Evolutionary conservation across 2,888 invertebrate species (phyloP).

Genomic region (Plebejus argus): DNA sequence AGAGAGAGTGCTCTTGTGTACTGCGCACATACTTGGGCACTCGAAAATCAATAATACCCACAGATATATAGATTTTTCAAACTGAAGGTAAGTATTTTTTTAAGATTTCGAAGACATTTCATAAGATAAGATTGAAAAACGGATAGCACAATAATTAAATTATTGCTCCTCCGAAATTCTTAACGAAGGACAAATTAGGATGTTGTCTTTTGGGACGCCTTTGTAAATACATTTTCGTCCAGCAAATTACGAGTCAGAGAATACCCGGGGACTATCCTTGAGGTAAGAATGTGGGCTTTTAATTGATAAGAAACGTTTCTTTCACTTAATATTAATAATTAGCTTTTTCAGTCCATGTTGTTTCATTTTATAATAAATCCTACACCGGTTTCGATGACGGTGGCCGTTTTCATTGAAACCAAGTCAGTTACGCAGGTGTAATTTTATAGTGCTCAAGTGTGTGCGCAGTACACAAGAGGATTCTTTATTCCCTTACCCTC

Average conservation of each 20-base stretch:
- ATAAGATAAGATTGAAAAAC: neutral
- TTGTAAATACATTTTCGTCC: constrained; percentile 1
- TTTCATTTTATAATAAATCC: too few species aligned
- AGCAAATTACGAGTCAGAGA: constrained; percentile 5
- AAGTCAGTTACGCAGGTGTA: too few species aligned
- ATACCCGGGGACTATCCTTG: neutral
- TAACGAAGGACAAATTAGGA: constrained; percentile 14
- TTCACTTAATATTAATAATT: neutral
- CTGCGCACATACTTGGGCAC: too few species aligned
- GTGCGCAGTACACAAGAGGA: too few species aligned
- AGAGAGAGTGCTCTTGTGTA: too few species aligned
- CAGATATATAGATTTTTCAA: neutral
- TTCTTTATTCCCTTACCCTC: too few species aligned
- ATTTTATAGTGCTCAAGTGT: too few species aligned
- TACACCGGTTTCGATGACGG: too few species aligned
- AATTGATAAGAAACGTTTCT: constrained; percentile 3
- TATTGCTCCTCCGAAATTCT: neutral
- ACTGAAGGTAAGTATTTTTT: neutral
- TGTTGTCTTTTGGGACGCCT: constrained; percentile 19
- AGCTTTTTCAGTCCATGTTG: neutral
- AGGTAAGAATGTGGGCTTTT: neutral
- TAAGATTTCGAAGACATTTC: neutral
- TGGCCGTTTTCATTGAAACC: too few species aligned
- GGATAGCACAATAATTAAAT: neutral
- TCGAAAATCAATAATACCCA: too few species aligned